Evolutionary conservation across 2,113 vertebrate species (phyloP).

Genomic region (Opisthocomus hoazin): DNA sequence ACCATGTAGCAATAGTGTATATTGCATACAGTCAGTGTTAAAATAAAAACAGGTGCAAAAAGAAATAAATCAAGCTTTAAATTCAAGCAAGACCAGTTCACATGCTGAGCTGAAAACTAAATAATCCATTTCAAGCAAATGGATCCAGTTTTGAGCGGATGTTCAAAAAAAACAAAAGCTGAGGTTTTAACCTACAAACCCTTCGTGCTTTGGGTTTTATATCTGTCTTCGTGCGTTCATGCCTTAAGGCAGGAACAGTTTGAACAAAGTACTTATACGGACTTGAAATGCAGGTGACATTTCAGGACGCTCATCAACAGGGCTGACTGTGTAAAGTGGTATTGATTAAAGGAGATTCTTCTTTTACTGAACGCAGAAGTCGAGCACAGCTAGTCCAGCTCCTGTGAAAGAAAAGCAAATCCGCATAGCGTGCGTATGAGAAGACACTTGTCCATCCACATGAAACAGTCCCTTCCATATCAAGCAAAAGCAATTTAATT

Average conservation of each 20-base stretch:
- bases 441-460: not conserved
- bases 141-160: not conserved
- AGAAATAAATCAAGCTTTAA: conserved; percentile 35
- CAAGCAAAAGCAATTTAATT: not conserved
- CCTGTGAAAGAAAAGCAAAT: not conserved
- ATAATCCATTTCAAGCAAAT: conserved; percentile 22
- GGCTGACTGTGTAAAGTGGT: not conserved
- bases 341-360: not conserved
- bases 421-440: fast-evolving
- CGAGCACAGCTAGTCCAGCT: not conserved
- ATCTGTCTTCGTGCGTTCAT: not conserved
- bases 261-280: not conserved
- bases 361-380: not conserved
- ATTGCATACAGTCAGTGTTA: not conserved
- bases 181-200: not conserved
- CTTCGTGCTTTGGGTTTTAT: not conserved
- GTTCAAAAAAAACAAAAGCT: not conserved
- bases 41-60: conserved; percentile 53
- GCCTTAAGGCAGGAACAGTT: not conserved
- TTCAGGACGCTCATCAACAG: not conserved
- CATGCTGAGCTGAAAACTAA: conserved; percentile 30
- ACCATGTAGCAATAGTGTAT: not conserved
- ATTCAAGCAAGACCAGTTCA: conserved; percentile 45
- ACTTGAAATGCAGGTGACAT: not conserved
- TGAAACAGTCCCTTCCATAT: not conserved